phyloP scores from a whole-genome alignment of 2,797 vertebrate genomes.

The Rallus crepitans region DNA sequence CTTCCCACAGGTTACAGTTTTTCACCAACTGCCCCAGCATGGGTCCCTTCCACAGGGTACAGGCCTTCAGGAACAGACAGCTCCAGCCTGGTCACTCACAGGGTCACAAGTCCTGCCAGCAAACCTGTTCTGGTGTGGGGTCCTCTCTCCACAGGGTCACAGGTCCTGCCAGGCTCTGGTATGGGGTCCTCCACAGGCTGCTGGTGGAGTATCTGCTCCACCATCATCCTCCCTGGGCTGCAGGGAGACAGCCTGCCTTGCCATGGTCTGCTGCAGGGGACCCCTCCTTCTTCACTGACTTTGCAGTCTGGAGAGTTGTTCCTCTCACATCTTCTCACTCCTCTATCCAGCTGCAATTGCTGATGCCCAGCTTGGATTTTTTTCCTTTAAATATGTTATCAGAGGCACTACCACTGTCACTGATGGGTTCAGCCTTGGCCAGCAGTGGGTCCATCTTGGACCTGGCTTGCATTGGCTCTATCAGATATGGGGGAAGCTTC shows the following conservation, averaged over 20 bases:
- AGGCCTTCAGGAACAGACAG: neutral
- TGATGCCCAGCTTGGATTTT: no score
- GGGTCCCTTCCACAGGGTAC: neutral
- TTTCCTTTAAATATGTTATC: neutral
- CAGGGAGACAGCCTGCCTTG: no score
- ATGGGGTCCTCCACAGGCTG: neutral
- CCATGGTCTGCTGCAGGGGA: no score
- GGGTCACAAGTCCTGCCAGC: neutral
- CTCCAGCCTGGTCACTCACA: neutral
- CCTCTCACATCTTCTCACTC: neutral
- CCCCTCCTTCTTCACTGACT: neutral
- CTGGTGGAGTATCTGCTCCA: neutral
- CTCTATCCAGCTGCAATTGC: neutral
- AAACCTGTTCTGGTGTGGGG: neutral
- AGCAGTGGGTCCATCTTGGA: fast-evolving
- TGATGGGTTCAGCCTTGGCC: neutral
- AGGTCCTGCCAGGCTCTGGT: neutral
- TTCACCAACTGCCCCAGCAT: neutral
- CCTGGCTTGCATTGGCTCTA: neutral
- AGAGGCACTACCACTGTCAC: fast-evolving
- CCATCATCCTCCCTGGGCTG: no score
- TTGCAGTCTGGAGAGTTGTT: no score
- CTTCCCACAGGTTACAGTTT: no score
- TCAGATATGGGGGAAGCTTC: fast-evolving
- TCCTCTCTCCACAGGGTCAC: neutral